Conservation (phyloP, 1,140 invertebrate species). For the Penaeus japonicus region DNA sequence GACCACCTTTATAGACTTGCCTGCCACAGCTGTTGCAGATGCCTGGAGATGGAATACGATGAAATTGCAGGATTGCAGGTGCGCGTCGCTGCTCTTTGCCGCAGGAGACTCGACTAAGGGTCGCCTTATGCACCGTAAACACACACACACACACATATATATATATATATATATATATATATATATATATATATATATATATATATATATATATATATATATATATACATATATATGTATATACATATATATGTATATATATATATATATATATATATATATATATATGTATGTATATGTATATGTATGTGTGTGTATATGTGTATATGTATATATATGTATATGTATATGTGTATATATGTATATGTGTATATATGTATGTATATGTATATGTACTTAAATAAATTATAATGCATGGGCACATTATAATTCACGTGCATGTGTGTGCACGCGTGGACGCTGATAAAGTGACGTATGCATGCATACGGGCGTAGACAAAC, state of each 20-base stretch:
- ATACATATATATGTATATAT: conserved; percentile 23
- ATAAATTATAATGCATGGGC: too few relatives aligned
- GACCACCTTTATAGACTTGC: too few relatives aligned
- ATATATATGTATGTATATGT: conserved; percentile 10
- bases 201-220: conserved; percentile 13
- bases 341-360: conserved; percentile 35
- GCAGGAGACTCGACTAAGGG: too few relatives aligned
- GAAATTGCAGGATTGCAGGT: too few relatives aligned
- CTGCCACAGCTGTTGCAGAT: too few relatives aligned
- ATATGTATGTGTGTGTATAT: not conserved
- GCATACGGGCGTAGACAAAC: too few relatives aligned
- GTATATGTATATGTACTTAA: conserved; percentile 3
- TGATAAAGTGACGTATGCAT: too few relatives aligned
- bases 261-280: conserved; percentile 22
- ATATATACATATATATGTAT: conserved; percentile 19
- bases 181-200: conserved; percentile 28
- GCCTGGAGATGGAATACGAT: too few relatives aligned
- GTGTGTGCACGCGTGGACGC: too few relatives aligned
- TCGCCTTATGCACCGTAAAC: too few relatives aligned
- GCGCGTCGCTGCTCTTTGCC: too few relatives aligned
- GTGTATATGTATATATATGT: conserved; percentile 21
- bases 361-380: conserved; percentile 29
- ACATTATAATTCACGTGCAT: too few relatives aligned
- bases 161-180: conserved; percentile 33
- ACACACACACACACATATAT: not conserved